Conservation (phyloP, 1,140 invertebrate species). For the Zaprionus davidi region DNA sequence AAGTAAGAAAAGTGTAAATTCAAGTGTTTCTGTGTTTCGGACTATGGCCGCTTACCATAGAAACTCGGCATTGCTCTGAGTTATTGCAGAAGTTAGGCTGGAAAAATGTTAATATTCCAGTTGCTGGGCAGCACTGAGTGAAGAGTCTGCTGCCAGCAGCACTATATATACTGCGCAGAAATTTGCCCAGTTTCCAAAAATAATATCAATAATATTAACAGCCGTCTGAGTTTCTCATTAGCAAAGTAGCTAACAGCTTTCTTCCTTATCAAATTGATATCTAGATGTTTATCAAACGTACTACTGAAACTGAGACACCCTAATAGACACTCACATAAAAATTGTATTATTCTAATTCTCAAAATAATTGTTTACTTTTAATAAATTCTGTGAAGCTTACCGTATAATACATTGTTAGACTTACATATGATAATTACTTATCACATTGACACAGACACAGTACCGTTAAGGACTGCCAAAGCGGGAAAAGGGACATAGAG, state of each 20-base stretch:
- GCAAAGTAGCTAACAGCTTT: constrained; percentile 45
- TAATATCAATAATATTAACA: constrained; percentile 24
- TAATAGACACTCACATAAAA: not conserved
- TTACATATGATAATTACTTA: not conserved
- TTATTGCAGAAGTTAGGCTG: constrained; percentile 19
- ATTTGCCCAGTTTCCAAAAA: constrained; percentile 29
- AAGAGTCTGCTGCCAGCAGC: not conserved
- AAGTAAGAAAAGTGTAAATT: constrained; percentile 20
- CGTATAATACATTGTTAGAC: not conserved
- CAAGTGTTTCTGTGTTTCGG: not conserved
- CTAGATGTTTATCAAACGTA: constrained; percentile 45
- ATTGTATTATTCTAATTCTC: not conserved
- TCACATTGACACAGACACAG: not conserved
- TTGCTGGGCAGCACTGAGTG: constrained; percentile 37
- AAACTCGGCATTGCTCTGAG: constrained; percentile 50
- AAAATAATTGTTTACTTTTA: not conserved
- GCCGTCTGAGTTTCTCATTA: constrained; percentile 36
- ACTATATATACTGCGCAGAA: constrained; percentile 43
- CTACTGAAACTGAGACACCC: not conserved
- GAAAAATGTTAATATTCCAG: constrained; percentile 21
- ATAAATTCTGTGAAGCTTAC: not conserved
- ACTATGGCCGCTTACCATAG: constrained; percentile 44
- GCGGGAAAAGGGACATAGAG: not conserved
- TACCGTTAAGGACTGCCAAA: not conserved
- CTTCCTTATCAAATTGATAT: constrained; percentile 37